These are phyloP conservation scores for Apamea crenata DNA, from an alignment of 2,888 invertebrate genomes.

Conservation along the genomic window DNA sequence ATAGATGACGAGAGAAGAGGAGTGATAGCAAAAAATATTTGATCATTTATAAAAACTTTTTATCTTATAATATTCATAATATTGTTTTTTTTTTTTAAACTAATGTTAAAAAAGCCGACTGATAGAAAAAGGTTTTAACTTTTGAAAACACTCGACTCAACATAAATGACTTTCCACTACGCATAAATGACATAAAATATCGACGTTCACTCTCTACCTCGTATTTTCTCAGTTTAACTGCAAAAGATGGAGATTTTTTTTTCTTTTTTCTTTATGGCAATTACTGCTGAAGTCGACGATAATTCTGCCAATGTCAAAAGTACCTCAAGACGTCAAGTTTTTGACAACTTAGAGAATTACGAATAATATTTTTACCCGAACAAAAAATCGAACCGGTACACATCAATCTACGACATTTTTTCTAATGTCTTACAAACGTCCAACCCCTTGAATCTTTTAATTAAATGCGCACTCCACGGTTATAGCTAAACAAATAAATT, in stretches of 20 bases:
- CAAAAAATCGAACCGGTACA: slow-evolving; percentile 24
- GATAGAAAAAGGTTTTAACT: too few species aligned
- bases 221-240: background rate
- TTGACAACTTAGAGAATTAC: background rate
- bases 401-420: slow-evolving; percentile 50
- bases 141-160: too few species aligned
- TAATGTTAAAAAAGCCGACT: too few species aligned
- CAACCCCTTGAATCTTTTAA: slow-evolving; percentile 74
- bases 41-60: slow-evolving; percentile 2
- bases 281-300: background rate
- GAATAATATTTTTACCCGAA: background rate
- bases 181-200: background rate
- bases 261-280: too few species aligned
- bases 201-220: fast-evolving
- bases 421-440: slow-evolving; percentile 40
- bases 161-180: background rate
- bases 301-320: background rate
- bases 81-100: background rate
- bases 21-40: slow-evolving; percentile 29
- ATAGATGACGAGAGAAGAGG: background rate
- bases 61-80: background rate
- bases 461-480: slow-evolving; percentile 80
- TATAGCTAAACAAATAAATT: slow-evolving; percentile 82
- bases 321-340: background rate
- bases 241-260: background rate